These are phyloP conservation scores for Cebidichthys violaceus DNA, from an alignment of 2,113 vertebrate genomes.

Conservation along the genomic window DNA sequence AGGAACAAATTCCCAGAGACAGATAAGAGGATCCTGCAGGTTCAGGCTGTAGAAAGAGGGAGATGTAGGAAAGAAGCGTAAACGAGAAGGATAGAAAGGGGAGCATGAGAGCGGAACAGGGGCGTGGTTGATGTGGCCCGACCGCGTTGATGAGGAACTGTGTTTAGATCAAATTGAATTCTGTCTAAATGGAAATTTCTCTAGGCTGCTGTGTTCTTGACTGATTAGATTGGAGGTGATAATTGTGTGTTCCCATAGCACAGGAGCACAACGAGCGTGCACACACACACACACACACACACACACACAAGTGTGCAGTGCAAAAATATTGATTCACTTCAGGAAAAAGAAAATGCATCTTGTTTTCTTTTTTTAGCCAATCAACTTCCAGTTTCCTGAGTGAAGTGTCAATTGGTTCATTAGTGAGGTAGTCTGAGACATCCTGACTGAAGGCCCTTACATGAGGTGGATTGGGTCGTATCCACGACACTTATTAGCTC, in stretches of 20 bases:
- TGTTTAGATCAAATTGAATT: conserved; percentile 29
- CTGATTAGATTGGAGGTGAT: conserved; percentile 54
- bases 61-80: conserved; percentile 9
- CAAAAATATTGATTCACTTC: conserved; percentile 31
- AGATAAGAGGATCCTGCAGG: conserved; percentile 50
- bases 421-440: neutral
- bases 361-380: neutral
- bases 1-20: conserved; percentile 52
- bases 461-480: neutral
- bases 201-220: conserved; percentile 15
- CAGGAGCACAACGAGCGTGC: neutral
- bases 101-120: conserved; percentile 12
- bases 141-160: conserved; percentile 1
- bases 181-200: conserved; percentile 47
- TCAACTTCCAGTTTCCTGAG: neutral
- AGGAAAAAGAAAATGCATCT: neutral
- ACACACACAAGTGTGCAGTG: neutral
- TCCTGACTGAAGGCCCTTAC: neutral
- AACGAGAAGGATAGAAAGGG: conserved; percentile 20
- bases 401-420: conserved; percentile 13
- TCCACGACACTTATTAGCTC: neutral
- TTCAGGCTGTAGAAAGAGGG: conserved; percentile 26
- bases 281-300: neutral
- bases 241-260: conserved; percentile 11
- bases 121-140: conserved; percentile 14